Evolutionary conservation across 1,140 invertebrate genomes (phyloP).

Genomic region (Megalonaias nervosa): DNA sequence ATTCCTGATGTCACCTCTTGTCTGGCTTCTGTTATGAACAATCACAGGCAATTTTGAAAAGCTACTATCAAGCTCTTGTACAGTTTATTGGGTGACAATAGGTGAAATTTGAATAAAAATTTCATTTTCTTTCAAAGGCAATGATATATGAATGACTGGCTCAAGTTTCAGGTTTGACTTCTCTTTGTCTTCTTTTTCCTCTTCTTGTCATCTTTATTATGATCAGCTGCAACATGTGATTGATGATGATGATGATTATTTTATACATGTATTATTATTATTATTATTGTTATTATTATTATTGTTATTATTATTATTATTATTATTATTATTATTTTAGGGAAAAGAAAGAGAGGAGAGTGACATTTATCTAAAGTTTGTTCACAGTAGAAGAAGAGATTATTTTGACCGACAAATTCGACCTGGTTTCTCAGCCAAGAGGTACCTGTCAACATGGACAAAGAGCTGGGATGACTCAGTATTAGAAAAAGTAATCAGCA

Average conservation of each 20-base stretch:
- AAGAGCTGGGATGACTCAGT: slow-evolving; percentile 66
- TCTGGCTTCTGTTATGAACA: too few species aligned
- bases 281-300: slow-evolving; percentile 11
- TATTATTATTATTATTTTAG: slow-evolving; percentile 24
- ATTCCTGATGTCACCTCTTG: too few species aligned
- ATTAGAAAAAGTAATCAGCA: slow-evolving; percentile 64
- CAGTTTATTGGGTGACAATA: too few species aligned
- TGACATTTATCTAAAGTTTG: slow-evolving; percentile 61
- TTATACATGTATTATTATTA: neutral
- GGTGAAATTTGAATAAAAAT: too few species aligned
- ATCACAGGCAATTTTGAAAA: too few species aligned
- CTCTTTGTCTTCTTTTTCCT: neutral
- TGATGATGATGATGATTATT: neutral
- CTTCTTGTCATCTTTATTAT: neutral
- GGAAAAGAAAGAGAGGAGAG: slow-evolving; percentile 34
- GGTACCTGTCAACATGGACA: slow-evolving; percentile 70
- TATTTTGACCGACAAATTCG: slow-evolving; percentile 62
- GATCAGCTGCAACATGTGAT: neutral
- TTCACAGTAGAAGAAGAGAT: slow-evolving; percentile 44
- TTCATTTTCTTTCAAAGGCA: too few species aligned
- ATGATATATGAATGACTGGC: too few species aligned
- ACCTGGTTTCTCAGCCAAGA: slow-evolving; percentile 70
- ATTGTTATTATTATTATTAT: neutral
- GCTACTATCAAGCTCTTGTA: too few species aligned
- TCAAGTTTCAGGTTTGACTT: neutral